Conservation (phyloP, 2,888 invertebrate species). For the Drosophila nigritarsus region DNA sequence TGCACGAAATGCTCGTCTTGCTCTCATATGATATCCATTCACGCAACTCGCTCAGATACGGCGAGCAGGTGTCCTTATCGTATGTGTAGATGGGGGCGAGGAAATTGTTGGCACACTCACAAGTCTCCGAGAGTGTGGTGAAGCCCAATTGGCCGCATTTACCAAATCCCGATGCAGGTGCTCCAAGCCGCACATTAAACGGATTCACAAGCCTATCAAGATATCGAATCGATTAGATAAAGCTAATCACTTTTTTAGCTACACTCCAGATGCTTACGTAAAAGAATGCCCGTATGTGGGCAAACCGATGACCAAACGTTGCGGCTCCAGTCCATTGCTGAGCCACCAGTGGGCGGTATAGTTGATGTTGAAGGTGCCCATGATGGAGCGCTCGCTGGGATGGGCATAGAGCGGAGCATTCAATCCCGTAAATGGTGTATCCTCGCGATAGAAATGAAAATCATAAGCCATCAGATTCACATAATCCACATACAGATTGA, state of each 20-base stretch:
- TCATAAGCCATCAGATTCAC: conserved; percentile 97
- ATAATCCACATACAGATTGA: conserved; percentile 93
- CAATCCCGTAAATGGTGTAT: conserved; percentile 92
- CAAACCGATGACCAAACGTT: conserved; percentile 93
- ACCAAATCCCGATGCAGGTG: conserved; percentile 90
- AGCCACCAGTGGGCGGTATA: conserved; percentile 92
- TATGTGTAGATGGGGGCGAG: conserved; percentile 86
- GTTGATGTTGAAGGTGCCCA: conserved; percentile 91
- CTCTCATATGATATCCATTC: conserved; percentile 96
- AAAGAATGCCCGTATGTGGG: conserved; percentile 95
- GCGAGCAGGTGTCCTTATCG: conserved; percentile 90
- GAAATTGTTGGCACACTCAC: conserved; percentile 87
- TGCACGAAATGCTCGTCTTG: conserved; percentile 89
- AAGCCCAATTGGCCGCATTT: conserved; percentile 89
- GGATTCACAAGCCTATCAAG: conserved; percentile 88
- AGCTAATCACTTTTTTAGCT: background rate
- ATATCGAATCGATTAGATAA: background rate
- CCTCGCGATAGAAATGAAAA: conserved; percentile 91
- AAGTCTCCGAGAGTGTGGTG: conserved; percentile 89
- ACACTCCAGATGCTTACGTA: conserved; percentile 84
- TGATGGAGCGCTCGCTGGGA: conserved; percentile 87
- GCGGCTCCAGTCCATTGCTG: conserved; percentile 89
- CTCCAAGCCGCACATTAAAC: conserved; percentile 88
- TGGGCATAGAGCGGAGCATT: conserved; percentile 92
- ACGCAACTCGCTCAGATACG: conserved; percentile 89